phyloP scores from a whole-genome alignment of 2,888 invertebrate genomes.

The Drosophila conformis region DNA sequence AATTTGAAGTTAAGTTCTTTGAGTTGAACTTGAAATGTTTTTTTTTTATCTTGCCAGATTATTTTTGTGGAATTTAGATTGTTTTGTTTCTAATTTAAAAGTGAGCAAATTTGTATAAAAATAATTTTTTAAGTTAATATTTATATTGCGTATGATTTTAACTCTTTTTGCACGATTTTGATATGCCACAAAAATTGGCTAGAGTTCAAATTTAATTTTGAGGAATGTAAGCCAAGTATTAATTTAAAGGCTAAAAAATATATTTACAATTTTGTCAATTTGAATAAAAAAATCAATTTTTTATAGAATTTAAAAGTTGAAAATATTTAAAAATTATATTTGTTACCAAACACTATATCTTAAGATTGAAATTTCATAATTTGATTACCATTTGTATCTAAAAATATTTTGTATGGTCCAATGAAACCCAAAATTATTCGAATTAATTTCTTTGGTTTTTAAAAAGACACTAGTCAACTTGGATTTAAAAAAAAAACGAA shows the following conservation, averaged over 20 bases:
- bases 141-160: background rate
- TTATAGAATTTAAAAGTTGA: background rate
- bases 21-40: background rate
- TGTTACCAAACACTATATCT: background rate
- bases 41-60: background rate
- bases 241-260: background rate
- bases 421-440: background rate
- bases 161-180: background rate
- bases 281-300: background rate
- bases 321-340: background rate
- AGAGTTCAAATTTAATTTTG: background rate
- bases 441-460: background rate
- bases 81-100: background rate
- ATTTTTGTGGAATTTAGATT: background rate
- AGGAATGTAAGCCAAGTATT: background rate
- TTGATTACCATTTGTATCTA: background rate
- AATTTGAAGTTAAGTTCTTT: background rate
- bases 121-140: background rate
- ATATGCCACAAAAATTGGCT: background rate
- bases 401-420: background rate
- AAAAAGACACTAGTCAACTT: background rate
- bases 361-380: background rate
- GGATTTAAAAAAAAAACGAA: background rate
- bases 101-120: background rate
- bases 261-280: background rate